A percentile compares a stretch with the other conserved stretches of the same genome.
phyloP scores from a whole-genome alignment of 1,140 invertebrate genomes.

The Stegodyphus mimosarum region DNA sequence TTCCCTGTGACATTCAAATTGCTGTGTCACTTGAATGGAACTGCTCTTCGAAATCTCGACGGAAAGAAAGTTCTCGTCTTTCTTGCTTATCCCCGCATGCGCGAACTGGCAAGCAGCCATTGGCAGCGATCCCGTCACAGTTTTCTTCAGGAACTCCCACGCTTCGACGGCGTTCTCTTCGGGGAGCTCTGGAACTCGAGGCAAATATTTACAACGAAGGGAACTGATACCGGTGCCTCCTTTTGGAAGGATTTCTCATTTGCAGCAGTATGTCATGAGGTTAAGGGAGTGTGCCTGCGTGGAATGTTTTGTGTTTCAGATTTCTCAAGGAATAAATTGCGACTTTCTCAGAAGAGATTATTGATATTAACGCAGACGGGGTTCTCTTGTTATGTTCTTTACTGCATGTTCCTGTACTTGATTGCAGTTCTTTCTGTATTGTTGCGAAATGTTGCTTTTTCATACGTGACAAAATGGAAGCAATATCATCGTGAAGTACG shows the following conservation, averaged over 20 bases:
- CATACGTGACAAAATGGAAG: no score
- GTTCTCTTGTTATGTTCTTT: not conserved
- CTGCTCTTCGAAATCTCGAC: no score
- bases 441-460: no score
- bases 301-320: no score
- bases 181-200: not conserved
- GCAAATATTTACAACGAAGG: constrained; percentile 40
- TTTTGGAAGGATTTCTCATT: not conserved
- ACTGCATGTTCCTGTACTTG: not conserved
- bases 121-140: constrained; percentile 29
- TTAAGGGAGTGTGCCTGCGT: no score
- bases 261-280: not conserved
- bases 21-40: no score
- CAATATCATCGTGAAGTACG: no score
- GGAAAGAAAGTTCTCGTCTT: no score
- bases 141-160: constrained; percentile 29
- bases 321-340: not conserved
- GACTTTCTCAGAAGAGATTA: not conserved
- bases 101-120: constrained; percentile 46
- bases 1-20: no score
- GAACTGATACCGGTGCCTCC: constrained; percentile 7
- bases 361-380: not conserved
- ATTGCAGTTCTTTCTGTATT: not conserved
- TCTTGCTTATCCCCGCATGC: constrained; percentile 25
- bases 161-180: not conserved